Base-by-base conservation (phyloP, 2,888 invertebrate genomes). In the Phania funesta region DNA sequence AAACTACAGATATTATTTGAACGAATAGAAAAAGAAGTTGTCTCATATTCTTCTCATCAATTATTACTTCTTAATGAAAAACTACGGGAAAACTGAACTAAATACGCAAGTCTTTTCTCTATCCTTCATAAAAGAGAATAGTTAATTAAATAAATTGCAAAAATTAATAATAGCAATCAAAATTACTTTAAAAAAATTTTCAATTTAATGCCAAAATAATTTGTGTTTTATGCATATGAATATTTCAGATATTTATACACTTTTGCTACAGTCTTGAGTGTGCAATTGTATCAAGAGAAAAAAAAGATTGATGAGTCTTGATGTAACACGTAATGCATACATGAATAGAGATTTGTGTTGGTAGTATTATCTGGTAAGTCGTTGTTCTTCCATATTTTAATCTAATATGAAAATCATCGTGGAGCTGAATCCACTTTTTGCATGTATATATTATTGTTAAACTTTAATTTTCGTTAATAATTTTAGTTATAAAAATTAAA, bases 181-280 rank as follows among this genome's bases (percentile, higher is more conserved):
- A 79, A 67, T 74, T 79, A 20, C 64, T 81, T 54, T 56, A 50
- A 88, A 85, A 89, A 89, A 89, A 89, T 89, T 89, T 89, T 89
- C 88, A 89, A 89, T 89, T 89, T 89, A 88, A 88, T 89, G 89
- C 87, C 88, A 87, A 89, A 88, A 88, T 88, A 88, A 87, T 87
- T 88, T 89, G 87, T 84, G 85, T 84, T 84, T 86, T 85, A 86
- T 85, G 88, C 87, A 88, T 86, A 87, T 87, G 81, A 77, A 84
- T 77, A 83, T 74, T 78, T 73, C 78, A 71, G 73, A 73, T 46
- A 70, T 62, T 54, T 41, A 22, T 32, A 50, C 60, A 62, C 52
- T n/a, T n/a, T n/a, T n/a, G n/a, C n/a, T n/a, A n/a, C n/a, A n/a
- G n/a, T 38, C 18, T 32, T 64, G 20, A 44, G 16, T 24, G 13